Evolutionary conservation across 23 tunicate species (phyloP).

Genomic region (Diplosoma virens): DNA sequence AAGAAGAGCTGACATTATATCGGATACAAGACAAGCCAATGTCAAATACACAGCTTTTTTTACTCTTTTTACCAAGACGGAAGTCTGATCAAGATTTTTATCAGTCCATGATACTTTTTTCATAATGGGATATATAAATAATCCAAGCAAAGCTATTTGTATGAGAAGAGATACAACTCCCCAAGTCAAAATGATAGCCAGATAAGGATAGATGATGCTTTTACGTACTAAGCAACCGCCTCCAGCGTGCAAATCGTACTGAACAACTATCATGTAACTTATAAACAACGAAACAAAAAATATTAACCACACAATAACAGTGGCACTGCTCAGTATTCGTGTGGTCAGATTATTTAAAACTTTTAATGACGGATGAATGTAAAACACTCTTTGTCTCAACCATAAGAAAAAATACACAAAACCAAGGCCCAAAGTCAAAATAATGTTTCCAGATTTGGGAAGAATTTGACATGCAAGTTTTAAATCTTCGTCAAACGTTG

Average conservation of each 20-base stretch:
- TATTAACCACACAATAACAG: no score
- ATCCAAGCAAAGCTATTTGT: conserved; percentile 50
- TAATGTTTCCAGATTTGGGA: no score
- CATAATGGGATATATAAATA: conserved; percentile 53
- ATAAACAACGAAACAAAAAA: no score
- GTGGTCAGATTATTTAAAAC: no score
- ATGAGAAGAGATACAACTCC: conserved; percentile 34
- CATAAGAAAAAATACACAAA: no score
- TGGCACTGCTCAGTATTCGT: no score
- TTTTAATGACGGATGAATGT: no score
- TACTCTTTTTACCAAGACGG: conserved; percentile 20
- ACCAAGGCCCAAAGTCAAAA: no score
- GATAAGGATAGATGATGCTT: not conserved
- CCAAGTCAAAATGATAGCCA: conserved; percentile 25
- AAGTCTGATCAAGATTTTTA: not conserved
- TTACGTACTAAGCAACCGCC: conserved; percentile 27
- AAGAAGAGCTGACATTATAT: conserved; percentile 35
- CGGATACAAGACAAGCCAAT: conserved; percentile 34
- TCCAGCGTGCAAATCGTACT: conserved; percentile 5
- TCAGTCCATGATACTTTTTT: conserved; percentile 15
- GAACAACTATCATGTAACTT: conserved; percentile 12
- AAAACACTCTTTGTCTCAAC: no score
- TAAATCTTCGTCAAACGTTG: no score
- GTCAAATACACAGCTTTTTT: conserved; percentile 46
- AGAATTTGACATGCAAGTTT: no score